Evolutionary conservation across 2,113 vertebrate species (phyloP).

Genomic region (Calyptomena viridis): DNA sequence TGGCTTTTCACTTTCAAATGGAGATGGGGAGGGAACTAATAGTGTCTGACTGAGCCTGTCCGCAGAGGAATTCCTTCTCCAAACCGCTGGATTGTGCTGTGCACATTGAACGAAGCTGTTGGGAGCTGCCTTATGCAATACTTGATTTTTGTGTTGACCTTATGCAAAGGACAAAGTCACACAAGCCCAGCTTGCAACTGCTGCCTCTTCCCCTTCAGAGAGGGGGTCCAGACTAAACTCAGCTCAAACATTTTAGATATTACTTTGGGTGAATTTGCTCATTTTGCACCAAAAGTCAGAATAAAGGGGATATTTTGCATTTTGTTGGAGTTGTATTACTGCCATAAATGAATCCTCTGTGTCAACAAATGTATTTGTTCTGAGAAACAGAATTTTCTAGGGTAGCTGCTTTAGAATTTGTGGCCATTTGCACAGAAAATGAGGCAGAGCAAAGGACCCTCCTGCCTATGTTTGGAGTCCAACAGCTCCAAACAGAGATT

Average conservation of each 20-base stretch:
- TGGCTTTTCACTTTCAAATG: neutral
- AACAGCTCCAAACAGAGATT: neutral
- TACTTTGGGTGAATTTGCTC: neutral
- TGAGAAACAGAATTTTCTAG: neutral
- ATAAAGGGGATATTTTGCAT: neutral
- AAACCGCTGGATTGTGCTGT: neutral
- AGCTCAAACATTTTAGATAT: neutral
- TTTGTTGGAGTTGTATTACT: neutral
- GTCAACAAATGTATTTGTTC: neutral
- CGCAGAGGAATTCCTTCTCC: neutral
- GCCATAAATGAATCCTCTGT: neutral
- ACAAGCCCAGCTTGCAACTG: neutral
- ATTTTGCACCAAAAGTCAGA: neutral
- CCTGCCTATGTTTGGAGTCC: neutral
- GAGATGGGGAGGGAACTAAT: neutral
- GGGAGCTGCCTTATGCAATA: neutral
- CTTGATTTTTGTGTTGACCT: constrained; percentile 15
- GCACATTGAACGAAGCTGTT: neutral
- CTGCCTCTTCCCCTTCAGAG: neutral
- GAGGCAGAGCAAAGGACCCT: neutral
- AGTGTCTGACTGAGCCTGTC: neutral
- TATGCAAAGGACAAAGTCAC: neutral
- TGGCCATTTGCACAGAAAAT: neutral
- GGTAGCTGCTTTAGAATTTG: neutral
- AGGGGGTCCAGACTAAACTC: neutral